A percentile compares a stretch with the other conserved stretches of the same genome.
phyloP scores from a whole-genome alignment of 2,888 invertebrate genomes.

The Drosophila sordidula region DNA sequence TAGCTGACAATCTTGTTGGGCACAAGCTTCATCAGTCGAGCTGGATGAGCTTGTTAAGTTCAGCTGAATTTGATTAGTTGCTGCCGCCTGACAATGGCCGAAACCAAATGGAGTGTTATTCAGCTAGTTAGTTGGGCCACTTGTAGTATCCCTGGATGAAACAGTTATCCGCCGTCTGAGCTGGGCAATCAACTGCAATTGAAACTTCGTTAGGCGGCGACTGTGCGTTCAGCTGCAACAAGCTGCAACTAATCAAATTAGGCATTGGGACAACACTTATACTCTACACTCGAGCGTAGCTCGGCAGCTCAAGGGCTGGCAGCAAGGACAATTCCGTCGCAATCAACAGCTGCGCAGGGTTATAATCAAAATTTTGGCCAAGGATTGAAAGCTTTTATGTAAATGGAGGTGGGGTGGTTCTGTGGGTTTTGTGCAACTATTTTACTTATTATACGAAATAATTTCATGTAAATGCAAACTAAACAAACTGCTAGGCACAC shows the following conservation, averaged over 20 bases:
- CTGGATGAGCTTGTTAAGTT: constrained; percentile 4
- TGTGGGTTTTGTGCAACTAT: constrained; percentile 3
- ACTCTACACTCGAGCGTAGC: neutral
- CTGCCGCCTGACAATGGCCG: constrained; percentile 2
- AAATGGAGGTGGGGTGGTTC: constrained; percentile 6
- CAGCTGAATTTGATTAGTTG: constrained; percentile 20
- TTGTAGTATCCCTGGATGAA: constrained; percentile 9
- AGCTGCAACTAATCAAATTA: constrained; percentile 36
- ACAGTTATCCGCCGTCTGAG: constrained; percentile 27
- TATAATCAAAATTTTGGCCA: constrained; percentile 21
- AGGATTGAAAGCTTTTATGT: constrained; percentile 20
- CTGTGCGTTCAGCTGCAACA: constrained; percentile 18
- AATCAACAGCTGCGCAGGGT: constrained; percentile 30
- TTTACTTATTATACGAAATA: constrained; percentile 53
- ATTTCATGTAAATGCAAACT: constrained; percentile 63
- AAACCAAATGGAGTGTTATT: constrained; percentile 5
- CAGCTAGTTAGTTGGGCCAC: constrained; percentile 17
- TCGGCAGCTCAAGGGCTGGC: neutral
- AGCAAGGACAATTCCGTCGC: constrained; percentile 25
- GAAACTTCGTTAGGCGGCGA: constrained; percentile 38
- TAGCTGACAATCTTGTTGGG: neutral
- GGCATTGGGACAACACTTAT: neutral
- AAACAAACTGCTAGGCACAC: constrained; percentile 42
- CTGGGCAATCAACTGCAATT: constrained; percentile 44
- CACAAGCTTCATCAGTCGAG: neutral